Percentiles rank a stretch among this genome's conserved stretches.
Evolutionary conservation across 2,888 invertebrate genomes (phyloP).

Genomic region (Ophion obscuratus): DNA sequence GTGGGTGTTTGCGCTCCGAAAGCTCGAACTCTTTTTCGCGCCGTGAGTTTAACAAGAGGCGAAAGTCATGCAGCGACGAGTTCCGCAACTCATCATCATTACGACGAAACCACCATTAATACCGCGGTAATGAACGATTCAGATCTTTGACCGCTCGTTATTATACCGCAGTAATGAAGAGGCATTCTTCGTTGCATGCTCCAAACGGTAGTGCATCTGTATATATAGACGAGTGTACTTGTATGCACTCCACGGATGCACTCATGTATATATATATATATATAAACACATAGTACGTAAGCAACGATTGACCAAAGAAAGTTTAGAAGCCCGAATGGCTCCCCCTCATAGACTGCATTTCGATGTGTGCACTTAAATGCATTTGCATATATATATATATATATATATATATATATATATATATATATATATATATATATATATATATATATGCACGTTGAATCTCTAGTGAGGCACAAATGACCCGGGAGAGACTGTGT

Average conservation of each 20-base stretch:
- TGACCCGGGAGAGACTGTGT: slow-evolving; percentile 42
- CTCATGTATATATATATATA: not conserved
- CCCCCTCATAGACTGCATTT: slow-evolving; percentile 1
- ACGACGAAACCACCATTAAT: slow-evolving; percentile 69
- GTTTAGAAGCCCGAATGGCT: slow-evolving; percentile 49
- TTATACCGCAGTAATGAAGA: slow-evolving; percentile 70
- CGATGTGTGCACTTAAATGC: slow-evolving; percentile 2
- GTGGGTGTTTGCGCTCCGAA: slow-evolving; percentile 1
- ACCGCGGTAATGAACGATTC: slow-evolving; percentile 72
- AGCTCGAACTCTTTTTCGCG: slow-evolving; percentile 32
- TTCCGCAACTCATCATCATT: slow-evolving; percentile 43
- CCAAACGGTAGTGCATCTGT: slow-evolving; percentile 6
- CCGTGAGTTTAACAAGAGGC: slow-evolving; percentile 1
- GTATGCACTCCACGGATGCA: not conserved
- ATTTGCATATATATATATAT: not conserved
- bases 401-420: too few species aligned
- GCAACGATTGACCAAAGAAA: slow-evolving; percentile 59
- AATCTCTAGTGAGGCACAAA: slow-evolving; percentile 35
- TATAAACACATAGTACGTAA: slow-evolving; percentile 13
- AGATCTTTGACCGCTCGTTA: slow-evolving; percentile 66
- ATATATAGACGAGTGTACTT: not conserved
- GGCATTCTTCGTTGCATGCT: slow-evolving; percentile 68
- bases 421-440: too few species aligned
- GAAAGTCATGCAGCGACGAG: slow-evolving; percentile 40
- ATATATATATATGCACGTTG: not conserved